Conservation (phyloP, 2,113 vertebrate species). For the Mus musculus region DNA sequence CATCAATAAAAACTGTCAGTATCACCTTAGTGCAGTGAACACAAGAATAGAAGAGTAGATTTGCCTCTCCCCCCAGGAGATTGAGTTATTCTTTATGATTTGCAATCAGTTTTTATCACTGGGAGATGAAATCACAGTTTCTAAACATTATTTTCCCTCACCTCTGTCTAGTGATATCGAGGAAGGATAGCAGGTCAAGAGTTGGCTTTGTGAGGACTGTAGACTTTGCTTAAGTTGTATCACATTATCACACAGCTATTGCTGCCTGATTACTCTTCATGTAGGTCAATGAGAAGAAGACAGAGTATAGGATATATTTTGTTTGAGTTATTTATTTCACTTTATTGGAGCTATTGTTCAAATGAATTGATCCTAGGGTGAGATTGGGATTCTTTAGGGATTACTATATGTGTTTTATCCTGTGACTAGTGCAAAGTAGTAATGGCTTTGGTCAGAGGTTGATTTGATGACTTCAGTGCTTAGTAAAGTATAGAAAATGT, state of each 20-base stretch:
- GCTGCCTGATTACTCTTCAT: not conserved
- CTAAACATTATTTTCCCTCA: not conserved
- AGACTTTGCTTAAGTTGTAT: slow-evolving; percentile 27
- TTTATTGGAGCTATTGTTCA: not conserved
- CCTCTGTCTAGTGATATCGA: not conserved
- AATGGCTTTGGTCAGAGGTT: not conserved
- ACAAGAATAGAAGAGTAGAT: slow-evolving; percentile 3
- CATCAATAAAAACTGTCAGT: not conserved
- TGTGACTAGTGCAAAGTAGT: not conserved
- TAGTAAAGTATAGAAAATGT: not conserved
- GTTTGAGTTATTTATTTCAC: not conserved
- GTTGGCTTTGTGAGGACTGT: not conserved
- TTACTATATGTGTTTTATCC: not conserved
- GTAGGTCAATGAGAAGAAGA: slow-evolving; percentile 7
- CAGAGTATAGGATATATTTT: not conserved
- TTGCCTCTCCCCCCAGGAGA: not conserved
- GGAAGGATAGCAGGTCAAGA: not conserved
- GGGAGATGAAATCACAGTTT: slow-evolving; percentile 54
- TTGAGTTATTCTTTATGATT: slow-evolving; percentile 51
- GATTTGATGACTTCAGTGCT: not conserved
- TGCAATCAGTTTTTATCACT: slow-evolving; percentile 29
- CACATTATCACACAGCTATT: slow-evolving; percentile 26
- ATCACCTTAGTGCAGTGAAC: not conserved
- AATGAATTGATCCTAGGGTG: not conserved
- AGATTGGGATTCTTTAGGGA: not conserved